Conservation (phyloP, 1,140 invertebrate species). For the Heliothis virescens region DNA sequence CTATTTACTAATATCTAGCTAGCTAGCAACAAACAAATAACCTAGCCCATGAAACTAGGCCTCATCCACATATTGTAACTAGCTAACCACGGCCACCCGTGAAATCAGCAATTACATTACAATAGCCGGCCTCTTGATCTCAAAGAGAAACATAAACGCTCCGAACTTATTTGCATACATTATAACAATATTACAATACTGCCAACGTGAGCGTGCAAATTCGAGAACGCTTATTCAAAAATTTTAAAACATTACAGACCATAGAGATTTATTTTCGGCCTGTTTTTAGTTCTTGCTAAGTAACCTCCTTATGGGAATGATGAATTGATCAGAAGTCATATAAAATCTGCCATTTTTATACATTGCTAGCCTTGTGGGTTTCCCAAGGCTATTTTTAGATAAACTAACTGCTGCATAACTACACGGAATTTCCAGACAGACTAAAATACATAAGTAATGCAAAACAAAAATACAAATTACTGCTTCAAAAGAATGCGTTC, state of each 20-base stretch:
- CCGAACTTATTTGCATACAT: conserved; percentile 58
- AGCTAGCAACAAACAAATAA: not conserved
- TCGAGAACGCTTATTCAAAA: not conserved
- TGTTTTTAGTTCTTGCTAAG: too few relatives aligned
- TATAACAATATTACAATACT: conserved; percentile 30
- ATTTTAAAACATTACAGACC: not conserved
- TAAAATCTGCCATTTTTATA: too few relatives aligned
- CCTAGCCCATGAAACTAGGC: not conserved
- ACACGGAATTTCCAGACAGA: too few relatives aligned
- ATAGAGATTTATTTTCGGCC: too few relatives aligned
- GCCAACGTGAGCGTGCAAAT: conserved; percentile 38
- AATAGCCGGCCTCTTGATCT: conserved; percentile 21
- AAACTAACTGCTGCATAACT: too few relatives aligned
- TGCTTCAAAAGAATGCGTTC: too few relatives aligned
- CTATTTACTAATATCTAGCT: not conserved
- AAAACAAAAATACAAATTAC: too few relatives aligned
- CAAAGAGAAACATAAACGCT: conserved; percentile 50
- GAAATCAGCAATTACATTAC: conserved; percentile 41
- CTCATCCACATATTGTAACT: not conserved
- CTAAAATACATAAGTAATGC: too few relatives aligned
- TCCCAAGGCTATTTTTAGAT: too few relatives aligned
- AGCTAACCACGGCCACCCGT: conserved; percentile 7
- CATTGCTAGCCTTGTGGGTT: too few relatives aligned
- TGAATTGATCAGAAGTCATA: too few relatives aligned
- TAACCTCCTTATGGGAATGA: too few relatives aligned